Conservation (phyloP, 2,113 vertebrate species). For the Otis tarda region DNA sequence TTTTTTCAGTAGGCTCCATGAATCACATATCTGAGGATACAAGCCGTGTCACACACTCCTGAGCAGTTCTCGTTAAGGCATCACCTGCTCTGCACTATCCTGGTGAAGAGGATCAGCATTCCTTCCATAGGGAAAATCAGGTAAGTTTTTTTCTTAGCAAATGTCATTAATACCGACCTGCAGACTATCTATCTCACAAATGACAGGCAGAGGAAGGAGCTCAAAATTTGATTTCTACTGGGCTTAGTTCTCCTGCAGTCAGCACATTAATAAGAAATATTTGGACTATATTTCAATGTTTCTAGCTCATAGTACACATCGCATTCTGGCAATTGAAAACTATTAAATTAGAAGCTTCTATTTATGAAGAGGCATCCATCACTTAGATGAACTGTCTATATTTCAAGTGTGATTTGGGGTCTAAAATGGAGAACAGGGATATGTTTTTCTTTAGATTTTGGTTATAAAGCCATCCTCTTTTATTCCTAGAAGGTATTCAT, state of each 20-base stretch:
- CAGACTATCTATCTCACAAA: not conserved
- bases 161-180: not conserved
- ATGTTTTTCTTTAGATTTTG: not conserved
- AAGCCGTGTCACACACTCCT: not conserved
- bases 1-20: not conserved
- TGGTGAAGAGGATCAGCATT: not conserved
- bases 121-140: not conserved
- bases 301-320: not conserved
- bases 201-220: not conserved
- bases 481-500: not conserved
- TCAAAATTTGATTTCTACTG: not conserved
- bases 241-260: not conserved
- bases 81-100: not conserved
- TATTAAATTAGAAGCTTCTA: not conserved
- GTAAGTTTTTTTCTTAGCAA: not conserved
- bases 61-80: not conserved
- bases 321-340: not conserved
- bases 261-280: not conserved
- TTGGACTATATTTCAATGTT: not conserved
- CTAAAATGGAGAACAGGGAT: not conserved
- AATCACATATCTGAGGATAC: accelerated
- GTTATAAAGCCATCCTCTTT: not conserved
- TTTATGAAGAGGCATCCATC: not conserved
- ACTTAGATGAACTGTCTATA: not conserved
- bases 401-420: not conserved